Evolutionary conservation across 2,113 vertebrate genomes (phyloP).

Genomic region (Triplophysa rosa): DNA sequence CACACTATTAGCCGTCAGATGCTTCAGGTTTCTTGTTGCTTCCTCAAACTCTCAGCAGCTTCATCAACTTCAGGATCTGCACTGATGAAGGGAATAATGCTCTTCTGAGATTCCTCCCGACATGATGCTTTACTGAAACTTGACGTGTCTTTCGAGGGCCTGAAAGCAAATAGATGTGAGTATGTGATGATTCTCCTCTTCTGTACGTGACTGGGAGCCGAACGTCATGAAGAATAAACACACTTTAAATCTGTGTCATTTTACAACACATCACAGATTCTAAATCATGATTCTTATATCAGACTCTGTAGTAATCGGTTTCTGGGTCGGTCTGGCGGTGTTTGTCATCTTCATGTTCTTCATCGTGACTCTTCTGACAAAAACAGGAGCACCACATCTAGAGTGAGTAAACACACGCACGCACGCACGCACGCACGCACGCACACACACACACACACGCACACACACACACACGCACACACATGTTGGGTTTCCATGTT

Average conservation of each 20-base stretch:
- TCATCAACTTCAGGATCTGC: too few species aligned
- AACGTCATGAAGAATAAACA: background rate
- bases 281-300: conserved; percentile 44
- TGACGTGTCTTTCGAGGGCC: conserved; percentile 83
- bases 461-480: too few species aligned
- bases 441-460: too few species aligned
- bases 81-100: too few species aligned
- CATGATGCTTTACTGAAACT: background rate
- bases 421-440: too few species aligned
- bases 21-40: too few species aligned
- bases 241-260: background rate
- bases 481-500: too few species aligned
- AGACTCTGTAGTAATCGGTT: conserved; percentile 92
- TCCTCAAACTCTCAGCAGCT: too few species aligned
- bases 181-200: conserved; percentile 38
- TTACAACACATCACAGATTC: background rate
- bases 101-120: too few species aligned
- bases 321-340: conserved; percentile 89
- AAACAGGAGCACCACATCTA: conserved; percentile 86
- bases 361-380: conserved; percentile 84
- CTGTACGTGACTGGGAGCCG: background rate
- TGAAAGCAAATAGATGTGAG: conserved; percentile 89
- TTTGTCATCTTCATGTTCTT: conserved; percentile 94
- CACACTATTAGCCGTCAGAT: too few species aligned
- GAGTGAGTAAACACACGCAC: conserved; percentile 81